A percentile compares a stretch with the other conserved stretches of the same genome.
phyloP scores from a whole-genome alignment of 2,797 vertebrate genomes.

The Chaenodraco wilsoni region DNA sequence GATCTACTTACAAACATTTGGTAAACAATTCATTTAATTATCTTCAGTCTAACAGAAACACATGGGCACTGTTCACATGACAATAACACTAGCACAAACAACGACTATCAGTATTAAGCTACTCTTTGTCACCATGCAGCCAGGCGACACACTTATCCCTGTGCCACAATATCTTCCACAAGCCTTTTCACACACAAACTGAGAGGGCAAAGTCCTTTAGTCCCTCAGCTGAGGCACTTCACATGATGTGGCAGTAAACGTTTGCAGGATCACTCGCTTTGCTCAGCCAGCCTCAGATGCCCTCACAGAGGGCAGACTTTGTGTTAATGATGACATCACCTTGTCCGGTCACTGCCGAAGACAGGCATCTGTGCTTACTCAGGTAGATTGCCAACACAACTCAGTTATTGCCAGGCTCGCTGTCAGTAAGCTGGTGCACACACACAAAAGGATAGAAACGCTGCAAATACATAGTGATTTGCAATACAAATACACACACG shows the following conservation, averaged over 20 bases:
- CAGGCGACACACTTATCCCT: conserved; percentile 36
- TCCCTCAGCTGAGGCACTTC: conserved; percentile 57
- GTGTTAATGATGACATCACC: conserved; percentile 77
- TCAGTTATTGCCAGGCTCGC: conserved; percentile 55
- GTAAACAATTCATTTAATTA: conserved; percentile 41
- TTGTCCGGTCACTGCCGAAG: conserved; percentile 64
- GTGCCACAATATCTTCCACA: conserved; percentile 63
- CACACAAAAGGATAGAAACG: conserved; percentile 38
- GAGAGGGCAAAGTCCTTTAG: conserved; percentile 30
- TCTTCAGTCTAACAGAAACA: conserved; percentile 47
- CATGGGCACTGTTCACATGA: conserved; percentile 19
- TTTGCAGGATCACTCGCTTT: conserved; percentile 57
- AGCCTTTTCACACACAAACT: conserved; percentile 54
- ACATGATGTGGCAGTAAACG: conserved; percentile 60
- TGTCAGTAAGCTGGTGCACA: conserved; percentile 40
- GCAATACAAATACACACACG: conserved; percentile 17
- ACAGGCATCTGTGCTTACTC: conserved; percentile 76
- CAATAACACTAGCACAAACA: conserved; percentile 19
- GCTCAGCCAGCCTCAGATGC: conserved; percentile 62
- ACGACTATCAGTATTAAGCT: conserved; percentile 27
- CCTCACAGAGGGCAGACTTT: conserved; percentile 67
- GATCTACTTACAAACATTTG: conserved; percentile 37
- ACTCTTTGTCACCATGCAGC: conserved; percentile 35
- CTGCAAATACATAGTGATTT: conserved; percentile 37
- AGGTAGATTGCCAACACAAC: conserved; percentile 69